Base-by-base conservation (phyloP, 2,797 vertebrate species). In the Lophotriccus pileatus region DNA sequence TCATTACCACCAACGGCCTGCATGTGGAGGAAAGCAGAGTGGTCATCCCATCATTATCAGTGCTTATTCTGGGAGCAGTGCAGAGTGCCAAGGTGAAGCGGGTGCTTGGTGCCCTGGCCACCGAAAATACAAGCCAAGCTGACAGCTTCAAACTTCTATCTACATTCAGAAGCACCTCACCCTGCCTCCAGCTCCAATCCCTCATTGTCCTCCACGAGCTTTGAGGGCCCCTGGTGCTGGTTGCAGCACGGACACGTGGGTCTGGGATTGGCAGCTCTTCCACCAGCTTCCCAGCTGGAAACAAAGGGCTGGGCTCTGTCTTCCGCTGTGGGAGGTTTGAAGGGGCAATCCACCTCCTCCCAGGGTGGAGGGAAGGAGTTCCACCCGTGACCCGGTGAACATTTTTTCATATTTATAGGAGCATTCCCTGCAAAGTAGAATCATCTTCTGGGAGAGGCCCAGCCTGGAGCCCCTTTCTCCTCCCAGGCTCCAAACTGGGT, bases 1-100 rank as follows among this genome's bases (percentile, higher is more conserved):
- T 74, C 92, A 94, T 97, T 97, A 94, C 83, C 85, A 90, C 88
- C 89, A 82, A 91, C 53, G 58, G 91, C 72, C 94, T 78, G 76
- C 41, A 74, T 91, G 89, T 47, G 89, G 87, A 93, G 78, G 83
- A 80, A 84, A 93, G 93, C 53, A 36, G 55, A 50, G 85, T 2
- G 67, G 94, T 90, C 95, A 94, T 93, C 93, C 63, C 22, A 0
- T 90, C 94, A 94, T 95, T 93, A 94, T 76, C 82, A 34, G 85
- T 21, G 12, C 74, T 96, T 94, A 95, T 95, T 95, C 70, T 0
- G 3, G 36, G 56, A 73, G n/a, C 3, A 14, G 27, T 27, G 83
- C 59, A 2, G 81, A 37, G 58, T 59, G 91, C 93, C 87, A 84
- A 73, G 94, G 94, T 88, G 91, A 91, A 91, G 72, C 1, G 34